These are phyloP conservation scores for Microcebus lehilahytsara DNA, from an alignment of 2,113 vertebrate species.

Conservation along the genomic window DNA sequence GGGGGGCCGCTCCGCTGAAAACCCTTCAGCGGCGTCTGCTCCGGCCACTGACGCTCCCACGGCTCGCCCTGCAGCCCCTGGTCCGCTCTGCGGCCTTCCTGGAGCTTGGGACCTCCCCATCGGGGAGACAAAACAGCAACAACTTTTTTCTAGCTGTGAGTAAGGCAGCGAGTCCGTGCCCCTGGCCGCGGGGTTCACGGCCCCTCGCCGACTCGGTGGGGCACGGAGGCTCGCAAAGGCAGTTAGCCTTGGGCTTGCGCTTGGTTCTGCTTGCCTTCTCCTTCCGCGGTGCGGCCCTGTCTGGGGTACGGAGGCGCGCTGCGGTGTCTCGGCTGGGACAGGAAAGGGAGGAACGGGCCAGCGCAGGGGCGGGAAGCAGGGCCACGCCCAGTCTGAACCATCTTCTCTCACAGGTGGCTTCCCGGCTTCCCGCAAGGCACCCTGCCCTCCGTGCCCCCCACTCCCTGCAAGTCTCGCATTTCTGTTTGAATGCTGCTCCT, in stretches of 20 bases:
- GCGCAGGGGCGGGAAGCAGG: rapidly evolving
- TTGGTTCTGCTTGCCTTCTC: neutral
- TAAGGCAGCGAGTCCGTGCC: rapidly evolving
- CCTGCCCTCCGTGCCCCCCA: rapidly evolving
- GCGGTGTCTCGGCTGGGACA: neutral
- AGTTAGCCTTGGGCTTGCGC: neutral
- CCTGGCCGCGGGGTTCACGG: neutral
- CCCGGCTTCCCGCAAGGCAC: neutral
- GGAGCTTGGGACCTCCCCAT: neutral
- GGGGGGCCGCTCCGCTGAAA: rapidly evolving
- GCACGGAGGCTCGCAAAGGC: neutral
- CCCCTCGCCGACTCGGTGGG: neutral
- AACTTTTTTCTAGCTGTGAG: neutral
- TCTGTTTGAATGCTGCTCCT: neutral
- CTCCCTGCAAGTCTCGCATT: neutral
- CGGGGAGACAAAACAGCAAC: neutral
- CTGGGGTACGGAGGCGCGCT: too few relatives aligned
- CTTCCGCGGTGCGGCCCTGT: neutral
- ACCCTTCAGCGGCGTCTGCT: rapidly evolving
- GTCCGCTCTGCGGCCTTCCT: neutral
- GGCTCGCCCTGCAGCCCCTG: rapidly evolving
- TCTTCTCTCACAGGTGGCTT: neutral
- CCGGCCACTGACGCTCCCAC: neutral
- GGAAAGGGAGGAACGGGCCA: neutral
- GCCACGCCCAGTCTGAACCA: neutral